These are phyloP conservation scores for Aptenodytes patagonicus DNA, from an alignment of 2,113 vertebrate species.

Conservation along the genomic window DNA sequence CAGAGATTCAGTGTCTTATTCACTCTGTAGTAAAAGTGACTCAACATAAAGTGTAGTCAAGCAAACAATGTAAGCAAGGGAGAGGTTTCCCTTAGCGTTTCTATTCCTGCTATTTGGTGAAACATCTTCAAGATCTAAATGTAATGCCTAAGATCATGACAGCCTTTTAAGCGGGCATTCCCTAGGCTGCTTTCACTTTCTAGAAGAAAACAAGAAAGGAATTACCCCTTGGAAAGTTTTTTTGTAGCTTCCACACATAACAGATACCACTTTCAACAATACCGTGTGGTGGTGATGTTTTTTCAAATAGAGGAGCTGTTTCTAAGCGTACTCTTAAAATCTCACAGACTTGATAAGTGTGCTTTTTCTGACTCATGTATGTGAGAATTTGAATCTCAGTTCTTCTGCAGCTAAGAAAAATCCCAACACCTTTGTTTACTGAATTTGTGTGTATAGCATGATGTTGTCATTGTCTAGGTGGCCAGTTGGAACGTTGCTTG, in stretches of 20 bases:
- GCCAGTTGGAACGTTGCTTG: background rate
- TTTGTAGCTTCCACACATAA: background rate
- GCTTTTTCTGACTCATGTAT: background rate
- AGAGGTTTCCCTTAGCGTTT: background rate
- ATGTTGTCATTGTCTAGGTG: background rate
- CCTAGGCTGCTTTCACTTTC: background rate
- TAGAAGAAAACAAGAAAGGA: background rate
- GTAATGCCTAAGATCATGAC: background rate
- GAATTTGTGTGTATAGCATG: background rate
- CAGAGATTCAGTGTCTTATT: background rate
- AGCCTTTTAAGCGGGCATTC: background rate
- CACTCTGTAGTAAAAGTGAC: background rate
- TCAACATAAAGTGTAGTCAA: background rate
- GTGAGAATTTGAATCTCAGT: background rate
- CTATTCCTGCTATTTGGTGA: background rate
- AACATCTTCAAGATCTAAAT: background rate
- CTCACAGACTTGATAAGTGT: background rate
- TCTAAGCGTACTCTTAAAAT: background rate
- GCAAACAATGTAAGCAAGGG: background rate
- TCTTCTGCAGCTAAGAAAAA: constrained; percentile 6
- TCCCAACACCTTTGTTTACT: background rate
- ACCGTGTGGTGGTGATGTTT: background rate
- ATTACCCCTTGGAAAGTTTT: background rate
- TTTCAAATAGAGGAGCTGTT: background rate
- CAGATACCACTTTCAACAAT: background rate